These are phyloP conservation scores for Eurosta solidaginis DNA, from an alignment of 1,140 invertebrate genomes.

Conservation along the genomic window DNA sequence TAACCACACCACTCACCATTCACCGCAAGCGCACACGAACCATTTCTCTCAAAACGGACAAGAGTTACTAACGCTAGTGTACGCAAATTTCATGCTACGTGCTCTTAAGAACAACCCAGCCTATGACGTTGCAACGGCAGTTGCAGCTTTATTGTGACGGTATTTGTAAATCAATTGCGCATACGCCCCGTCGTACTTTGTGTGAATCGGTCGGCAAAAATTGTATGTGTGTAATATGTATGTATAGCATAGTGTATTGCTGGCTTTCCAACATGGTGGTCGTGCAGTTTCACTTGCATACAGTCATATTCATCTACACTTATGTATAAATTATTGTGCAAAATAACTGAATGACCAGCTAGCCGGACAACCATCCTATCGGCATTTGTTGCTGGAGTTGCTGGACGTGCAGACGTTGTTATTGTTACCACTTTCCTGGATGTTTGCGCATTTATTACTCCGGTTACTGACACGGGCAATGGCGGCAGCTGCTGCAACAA, in stretches of 20 bases:
- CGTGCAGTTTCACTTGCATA: background rate
- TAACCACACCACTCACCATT: background rate
- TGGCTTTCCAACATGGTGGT: background rate
- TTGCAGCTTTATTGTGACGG: background rate
- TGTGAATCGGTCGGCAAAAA: background rate
- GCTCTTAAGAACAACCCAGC: background rate
- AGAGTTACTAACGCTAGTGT: background rate
- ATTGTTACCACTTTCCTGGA: background rate
- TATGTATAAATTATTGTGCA: background rate
- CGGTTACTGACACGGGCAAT: conserved; percentile 7
- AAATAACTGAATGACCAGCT: background rate
- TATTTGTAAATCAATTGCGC: conserved; percentile 21
- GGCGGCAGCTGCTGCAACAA: background rate
- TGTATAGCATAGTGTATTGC: background rate
- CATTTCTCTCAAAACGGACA: background rate
- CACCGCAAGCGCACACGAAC: background rate
- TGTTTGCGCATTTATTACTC: conserved; percentile 12
- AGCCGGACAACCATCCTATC: background rate
- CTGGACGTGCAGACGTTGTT: background rate
- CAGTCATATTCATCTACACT: background rate
- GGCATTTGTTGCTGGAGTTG: background rate
- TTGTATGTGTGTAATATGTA: background rate
- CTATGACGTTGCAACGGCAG: background rate
- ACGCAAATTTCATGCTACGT: background rate
- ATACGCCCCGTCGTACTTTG: background rate